A percentile compares a stretch with the other conserved stretches of the same genome.
Evolutionary conservation across 2,797 vertebrate genomes (phyloP).

Genomic region (Neolamprologus multifasciatus): DNA sequence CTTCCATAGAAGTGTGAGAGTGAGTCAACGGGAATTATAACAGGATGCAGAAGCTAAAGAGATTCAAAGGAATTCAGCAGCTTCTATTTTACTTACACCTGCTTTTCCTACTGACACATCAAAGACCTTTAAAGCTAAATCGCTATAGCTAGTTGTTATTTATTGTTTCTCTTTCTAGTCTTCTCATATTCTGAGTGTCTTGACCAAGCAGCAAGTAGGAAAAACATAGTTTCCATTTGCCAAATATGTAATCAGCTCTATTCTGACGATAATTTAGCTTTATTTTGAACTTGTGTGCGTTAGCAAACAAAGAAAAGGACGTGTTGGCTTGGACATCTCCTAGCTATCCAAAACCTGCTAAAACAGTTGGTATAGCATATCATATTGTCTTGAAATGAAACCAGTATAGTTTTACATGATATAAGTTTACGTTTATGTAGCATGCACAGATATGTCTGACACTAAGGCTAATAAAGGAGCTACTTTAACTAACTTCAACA

Average conservation of each 20-base stretch:
- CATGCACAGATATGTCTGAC: neutral
- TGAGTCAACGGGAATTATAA: neutral
- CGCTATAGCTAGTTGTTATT: neutral
- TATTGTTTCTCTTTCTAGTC: neutral
- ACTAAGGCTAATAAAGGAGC: neutral
- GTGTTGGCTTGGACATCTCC: neutral
- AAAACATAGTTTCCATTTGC: neutral
- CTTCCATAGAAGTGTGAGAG: neutral
- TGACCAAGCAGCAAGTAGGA: neutral
- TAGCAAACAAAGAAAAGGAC: neutral
- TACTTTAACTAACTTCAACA: neutral
- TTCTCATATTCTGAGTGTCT: neutral
- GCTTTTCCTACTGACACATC: neutral
- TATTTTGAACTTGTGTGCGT: neutral
- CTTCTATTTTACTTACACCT: neutral
- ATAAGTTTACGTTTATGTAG: neutral
- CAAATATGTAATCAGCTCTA: neutral
- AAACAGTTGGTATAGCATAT: neutral
- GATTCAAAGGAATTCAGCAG: neutral
- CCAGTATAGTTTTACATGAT: neutral
- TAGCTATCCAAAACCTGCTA: neutral
- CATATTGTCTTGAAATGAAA: neutral
- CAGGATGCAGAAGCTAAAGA: neutral
- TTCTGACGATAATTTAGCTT: neutral
- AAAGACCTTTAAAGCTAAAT: neutral